Conservation (phyloP, 2,888 invertebrate species). For the Oscheius sp. region DNA sequence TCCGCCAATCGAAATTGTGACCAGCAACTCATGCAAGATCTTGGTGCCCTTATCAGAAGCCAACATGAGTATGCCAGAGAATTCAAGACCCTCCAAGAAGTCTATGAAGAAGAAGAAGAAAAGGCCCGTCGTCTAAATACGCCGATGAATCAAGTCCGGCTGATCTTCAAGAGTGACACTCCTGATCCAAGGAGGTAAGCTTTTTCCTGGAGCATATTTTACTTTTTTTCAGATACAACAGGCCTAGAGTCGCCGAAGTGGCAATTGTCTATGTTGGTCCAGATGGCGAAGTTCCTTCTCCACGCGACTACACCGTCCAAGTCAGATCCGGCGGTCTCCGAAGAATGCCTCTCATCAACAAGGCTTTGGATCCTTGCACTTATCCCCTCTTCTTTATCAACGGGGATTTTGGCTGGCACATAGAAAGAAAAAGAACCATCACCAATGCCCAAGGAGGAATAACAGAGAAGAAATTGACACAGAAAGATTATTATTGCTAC, state of each 20-base stretch:
- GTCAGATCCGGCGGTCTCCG: conserved; percentile 58
- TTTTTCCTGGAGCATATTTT: no score
- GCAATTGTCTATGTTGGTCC: conserved; percentile 55
- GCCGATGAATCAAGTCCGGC: conserved; percentile 12
- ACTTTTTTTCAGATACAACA: conserved; percentile 39
- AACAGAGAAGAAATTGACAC: conserved; percentile 46
- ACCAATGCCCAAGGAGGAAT: conserved; percentile 41
- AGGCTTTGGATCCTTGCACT: conserved; percentile 73
- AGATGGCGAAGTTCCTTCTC: conserved; percentile 40
- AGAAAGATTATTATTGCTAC: conserved; percentile 58
- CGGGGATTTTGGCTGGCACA: conserved; percentile 56
- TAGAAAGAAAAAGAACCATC: not conserved
- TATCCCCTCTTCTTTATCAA: conserved; percentile 73
- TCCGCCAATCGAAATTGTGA: conserved; percentile 39
- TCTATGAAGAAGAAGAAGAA: conserved; percentile 37
- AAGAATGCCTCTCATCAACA: conserved; percentile 63
- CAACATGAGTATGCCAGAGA: conserved; percentile 40
- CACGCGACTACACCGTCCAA: conserved; percentile 72
- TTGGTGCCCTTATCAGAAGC: conserved; percentile 24
- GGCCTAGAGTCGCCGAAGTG: conserved; percentile 47
- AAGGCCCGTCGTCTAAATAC: conserved; percentile 1
- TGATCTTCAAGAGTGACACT: conserved; percentile 39
- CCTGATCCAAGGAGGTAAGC: conserved; percentile 41
- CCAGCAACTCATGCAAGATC: conserved; percentile 31
- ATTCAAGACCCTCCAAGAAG: conserved; percentile 45